These are phyloP conservation scores for Clarias pachynema DNA, from an alignment of 2,797 vertebrate genomes.

Conservation along the genomic window DNA sequence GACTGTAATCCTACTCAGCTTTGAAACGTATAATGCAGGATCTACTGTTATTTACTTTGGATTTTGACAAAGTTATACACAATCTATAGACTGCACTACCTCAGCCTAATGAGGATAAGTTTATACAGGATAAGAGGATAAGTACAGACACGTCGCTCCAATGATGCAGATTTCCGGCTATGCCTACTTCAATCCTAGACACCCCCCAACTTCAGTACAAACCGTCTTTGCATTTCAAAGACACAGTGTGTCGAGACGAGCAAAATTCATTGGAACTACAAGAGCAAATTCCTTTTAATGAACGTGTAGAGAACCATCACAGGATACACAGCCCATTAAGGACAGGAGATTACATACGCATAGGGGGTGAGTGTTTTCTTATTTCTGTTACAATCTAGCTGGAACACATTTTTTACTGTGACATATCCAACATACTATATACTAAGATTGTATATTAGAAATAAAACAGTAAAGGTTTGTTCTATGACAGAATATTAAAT, in stretches of 20 bases:
- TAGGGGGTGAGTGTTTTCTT: constrained; percentile 25
- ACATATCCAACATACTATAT: not conserved
- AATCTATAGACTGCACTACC: constrained; percentile 8
- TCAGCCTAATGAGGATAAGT: constrained; percentile 37
- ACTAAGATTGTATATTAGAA: not conserved
- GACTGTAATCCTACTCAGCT: constrained; percentile 4
- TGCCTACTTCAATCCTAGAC: constrained; percentile 12
- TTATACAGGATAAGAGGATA: constrained; percentile 15
- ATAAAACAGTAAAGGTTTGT: not conserved
- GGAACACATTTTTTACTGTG: not conserved
- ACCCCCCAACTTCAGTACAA: not conserved
- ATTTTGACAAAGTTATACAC: not conserved
- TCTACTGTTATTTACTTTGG: constrained; percentile 31
- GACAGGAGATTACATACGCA: constrained; percentile 3
- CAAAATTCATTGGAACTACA: constrained; percentile 15
- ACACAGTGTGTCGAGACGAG: not conserved
- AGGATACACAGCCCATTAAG: not conserved
- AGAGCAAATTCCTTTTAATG: not conserved
- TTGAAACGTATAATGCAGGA: not conserved
- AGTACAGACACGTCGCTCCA: constrained; percentile 41
- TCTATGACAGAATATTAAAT: not conserved
- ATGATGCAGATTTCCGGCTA: constrained; percentile 18
- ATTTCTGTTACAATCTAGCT: not conserved
- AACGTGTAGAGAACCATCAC: not conserved
- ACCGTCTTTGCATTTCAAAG: not conserved